Conservation (phyloP, 2,888 invertebrate species). For the Plagodis dolabraria region DNA sequence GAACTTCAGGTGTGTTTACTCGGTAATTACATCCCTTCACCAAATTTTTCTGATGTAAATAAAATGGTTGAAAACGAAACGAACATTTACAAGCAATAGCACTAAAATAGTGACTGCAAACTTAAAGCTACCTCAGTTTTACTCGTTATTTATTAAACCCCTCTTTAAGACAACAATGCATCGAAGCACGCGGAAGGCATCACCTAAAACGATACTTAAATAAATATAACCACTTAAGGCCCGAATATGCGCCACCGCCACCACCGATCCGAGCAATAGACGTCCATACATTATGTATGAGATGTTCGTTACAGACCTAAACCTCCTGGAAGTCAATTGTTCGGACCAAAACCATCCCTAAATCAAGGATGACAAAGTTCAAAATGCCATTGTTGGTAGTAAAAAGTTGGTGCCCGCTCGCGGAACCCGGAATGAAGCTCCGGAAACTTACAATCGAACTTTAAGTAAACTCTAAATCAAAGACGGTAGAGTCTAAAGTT, state of each 20-base stretch:
- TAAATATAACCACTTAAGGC: slow-evolving; percentile 62
- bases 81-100: too few relatives aligned
- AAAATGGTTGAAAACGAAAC: too few relatives aligned
- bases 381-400: not conserved
- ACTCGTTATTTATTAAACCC: not conserved
- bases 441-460: not conserved
- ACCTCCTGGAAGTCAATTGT: slow-evolving; percentile 5
- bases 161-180: slow-evolving; percentile 10
- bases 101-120: too few relatives aligned
- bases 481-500: slow-evolving; percentile 1
- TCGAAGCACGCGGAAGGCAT: slow-evolving; percentile 3
- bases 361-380: not conserved
- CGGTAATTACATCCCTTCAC: too few relatives aligned
- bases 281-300: slow-evolving; percentile 33
- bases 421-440: not conserved
- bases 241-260: slow-evolving; percentile 34
- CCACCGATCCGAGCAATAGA: slow-evolving; percentile 45
- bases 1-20: too few relatives aligned
- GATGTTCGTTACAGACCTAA: slow-evolving; percentile 25
- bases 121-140: not conserved
- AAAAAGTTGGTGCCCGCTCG: not conserved
- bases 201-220: slow-evolving; percentile 49
- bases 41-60: too few relatives aligned
- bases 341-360: not conserved
- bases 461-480: slow-evolving; percentile 5